Conservation (phyloP, 1,140 invertebrate genomes). For the Calephelis nemesis region DNA sequence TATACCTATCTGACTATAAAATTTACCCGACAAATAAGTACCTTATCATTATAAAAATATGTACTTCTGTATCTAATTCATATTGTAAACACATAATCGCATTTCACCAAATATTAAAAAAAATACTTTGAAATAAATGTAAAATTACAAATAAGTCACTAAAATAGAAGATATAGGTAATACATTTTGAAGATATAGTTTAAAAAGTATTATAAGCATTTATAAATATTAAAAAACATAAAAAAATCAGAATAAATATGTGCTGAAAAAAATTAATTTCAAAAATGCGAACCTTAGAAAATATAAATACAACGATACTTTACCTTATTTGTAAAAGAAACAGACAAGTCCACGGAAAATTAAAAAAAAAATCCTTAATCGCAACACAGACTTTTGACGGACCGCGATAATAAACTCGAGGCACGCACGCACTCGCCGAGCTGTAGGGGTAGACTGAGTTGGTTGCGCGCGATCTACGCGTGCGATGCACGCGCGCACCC, state of each 20-base stretch:
- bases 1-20: no score
- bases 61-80: no score
- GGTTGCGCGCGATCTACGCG: conserved; percentile 22
- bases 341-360: conserved; percentile 16
- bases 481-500: conserved; percentile 36
- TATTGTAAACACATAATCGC: no score
- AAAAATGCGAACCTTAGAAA: neutral
- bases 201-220: no score
- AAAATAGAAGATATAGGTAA: no score
- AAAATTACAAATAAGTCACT: no score
- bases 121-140: no score
- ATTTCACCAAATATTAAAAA: no score
- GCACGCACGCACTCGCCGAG: conserved; percentile 26
- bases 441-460: conserved; percentile 26
- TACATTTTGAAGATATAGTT: no score
- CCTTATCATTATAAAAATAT: no score
- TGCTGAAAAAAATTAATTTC: neutral
- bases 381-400: conserved; percentile 13
- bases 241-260: neutral
- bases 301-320: neutral
- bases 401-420: conserved; percentile 19
- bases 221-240: no score
- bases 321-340: conserved; percentile 21
- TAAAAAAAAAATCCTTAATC: conserved; percentile 11
- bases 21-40: no score